Percentiles rank a stretch among this genome's conserved stretches.
Evolutionary conservation across 2,888 invertebrate species (phyloP).

Genomic region (Melinaea marsaeus): DNA sequence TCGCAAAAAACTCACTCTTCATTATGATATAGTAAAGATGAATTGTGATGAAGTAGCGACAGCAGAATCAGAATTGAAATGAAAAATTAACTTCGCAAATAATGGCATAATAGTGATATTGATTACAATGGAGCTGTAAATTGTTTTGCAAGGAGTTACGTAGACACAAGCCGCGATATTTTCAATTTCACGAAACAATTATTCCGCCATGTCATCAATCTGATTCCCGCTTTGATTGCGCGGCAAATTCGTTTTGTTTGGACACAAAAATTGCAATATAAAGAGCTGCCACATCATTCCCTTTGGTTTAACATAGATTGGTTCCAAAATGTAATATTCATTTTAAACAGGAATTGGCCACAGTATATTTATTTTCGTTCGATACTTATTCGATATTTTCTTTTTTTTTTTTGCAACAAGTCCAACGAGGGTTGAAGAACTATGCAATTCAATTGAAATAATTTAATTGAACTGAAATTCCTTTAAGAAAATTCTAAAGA

Average conservation of each 20-base stretch:
- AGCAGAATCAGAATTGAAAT: slow-evolving; percentile 8
- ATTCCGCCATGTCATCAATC: slow-evolving; percentile 77
- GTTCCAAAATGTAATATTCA: slow-evolving; percentile 76
- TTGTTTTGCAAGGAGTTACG: slow-evolving; percentile 56
- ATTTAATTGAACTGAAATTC: slow-evolving; percentile 65
- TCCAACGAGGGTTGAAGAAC: slow-evolving; percentile 52
- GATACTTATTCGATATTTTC: slow-evolving; percentile 62
- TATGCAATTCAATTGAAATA: slow-evolving; percentile 60
- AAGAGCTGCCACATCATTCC: slow-evolving; percentile 78
- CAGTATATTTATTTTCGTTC: slow-evolving; percentile 60
- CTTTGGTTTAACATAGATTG: slow-evolving; percentile 77
- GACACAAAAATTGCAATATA: slow-evolving; percentile 78
- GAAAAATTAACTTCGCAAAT: slow-evolving; percentile 10
- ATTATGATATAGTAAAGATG: neutral
- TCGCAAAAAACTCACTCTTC: too few relatives aligned
- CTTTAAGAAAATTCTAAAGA: slow-evolving; percentile 58
- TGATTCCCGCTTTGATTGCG: slow-evolving; percentile 78
- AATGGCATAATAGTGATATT: slow-evolving; percentile 1
- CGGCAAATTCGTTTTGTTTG: slow-evolving; percentile 78
- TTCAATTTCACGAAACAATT: slow-evolving; percentile 78
- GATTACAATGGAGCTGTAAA: slow-evolving; percentile 20
- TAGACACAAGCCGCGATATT: slow-evolving; percentile 62
- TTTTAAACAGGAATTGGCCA: slow-evolving; percentile 72
- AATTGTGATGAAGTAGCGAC: neutral
- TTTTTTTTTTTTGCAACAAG: slow-evolving; percentile 38